Conservation (phyloP, 2,113 vertebrate species). For the Pampusana beccarii region DNA sequence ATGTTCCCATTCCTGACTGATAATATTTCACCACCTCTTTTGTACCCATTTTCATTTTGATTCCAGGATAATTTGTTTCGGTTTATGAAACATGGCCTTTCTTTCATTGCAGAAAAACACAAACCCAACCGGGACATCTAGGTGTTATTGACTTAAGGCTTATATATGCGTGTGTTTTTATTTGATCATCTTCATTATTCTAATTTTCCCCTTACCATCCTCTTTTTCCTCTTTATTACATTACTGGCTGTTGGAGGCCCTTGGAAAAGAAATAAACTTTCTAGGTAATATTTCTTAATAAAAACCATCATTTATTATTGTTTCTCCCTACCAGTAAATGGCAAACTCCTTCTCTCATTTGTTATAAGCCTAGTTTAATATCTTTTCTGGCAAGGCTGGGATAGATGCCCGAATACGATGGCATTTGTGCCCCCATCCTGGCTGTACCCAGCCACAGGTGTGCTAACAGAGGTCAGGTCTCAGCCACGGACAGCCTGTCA, state of each 20-base stretch:
- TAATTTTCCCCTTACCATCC: constrained; percentile 33
- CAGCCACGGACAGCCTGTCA: not conserved
- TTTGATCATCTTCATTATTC: constrained; percentile 54
- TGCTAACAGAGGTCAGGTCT: not conserved
- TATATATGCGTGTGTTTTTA: not conserved
- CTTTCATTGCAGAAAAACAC: constrained; percentile 13
- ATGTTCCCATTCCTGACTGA: not conserved
- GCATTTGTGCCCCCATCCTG: not conserved
- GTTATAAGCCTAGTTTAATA: not conserved
- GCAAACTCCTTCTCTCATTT: constrained; percentile 34
- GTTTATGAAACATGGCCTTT: constrained; percentile 32
- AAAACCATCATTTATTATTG: constrained; percentile 70
- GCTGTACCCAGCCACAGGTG: not conserved
- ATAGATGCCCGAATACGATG: not conserved
- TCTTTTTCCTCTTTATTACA: constrained; percentile 54
- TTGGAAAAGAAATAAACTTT: constrained; percentile 57
- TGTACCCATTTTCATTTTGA: constrained; percentile 45
- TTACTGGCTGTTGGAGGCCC: constrained; percentile 12
- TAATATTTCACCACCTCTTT: constrained; percentile 44
- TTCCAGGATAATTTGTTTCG: constrained; percentile 42
- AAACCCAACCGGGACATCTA: not conserved
- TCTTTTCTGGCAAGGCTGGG: not conserved
- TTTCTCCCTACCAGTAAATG: constrained; percentile 41
- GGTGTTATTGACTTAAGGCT: constrained; percentile 31
- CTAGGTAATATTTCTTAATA: constrained; percentile 70